Evolutionary conservation across 2,113 vertebrate genomes (phyloP).

Genomic region (Rousettus leschenaultii): DNA sequence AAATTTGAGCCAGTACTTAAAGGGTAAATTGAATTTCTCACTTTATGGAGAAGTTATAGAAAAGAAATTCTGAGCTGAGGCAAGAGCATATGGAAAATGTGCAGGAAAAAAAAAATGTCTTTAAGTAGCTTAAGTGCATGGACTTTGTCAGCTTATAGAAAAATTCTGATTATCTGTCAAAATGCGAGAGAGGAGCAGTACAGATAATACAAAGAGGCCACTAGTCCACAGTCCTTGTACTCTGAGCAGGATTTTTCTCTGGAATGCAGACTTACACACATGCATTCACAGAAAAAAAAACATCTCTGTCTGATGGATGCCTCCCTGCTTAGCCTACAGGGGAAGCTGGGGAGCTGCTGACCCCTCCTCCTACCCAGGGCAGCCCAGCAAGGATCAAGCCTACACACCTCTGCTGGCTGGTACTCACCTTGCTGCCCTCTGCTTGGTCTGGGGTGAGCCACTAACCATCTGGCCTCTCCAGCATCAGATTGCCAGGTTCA

Average conservation of each 20-base stretch:
- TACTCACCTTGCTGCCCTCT: background rate
- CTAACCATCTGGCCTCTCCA: background rate
- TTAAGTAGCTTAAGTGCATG: conserved; percentile 1
- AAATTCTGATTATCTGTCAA: conserved; percentile 28
- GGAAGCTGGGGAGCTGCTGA: background rate
- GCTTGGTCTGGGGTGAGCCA: background rate
- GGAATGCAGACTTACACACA: background rate
- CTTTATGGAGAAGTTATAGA: background rate
- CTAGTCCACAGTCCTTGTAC: background rate
- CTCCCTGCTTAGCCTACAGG: background rate
- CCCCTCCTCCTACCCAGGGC: background rate
- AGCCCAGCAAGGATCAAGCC: background rate
- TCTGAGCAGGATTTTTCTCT: background rate
- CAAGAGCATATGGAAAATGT: background rate
- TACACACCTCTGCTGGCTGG: background rate
- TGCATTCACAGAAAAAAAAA: background rate
- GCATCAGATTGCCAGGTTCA: conserved; percentile 14
- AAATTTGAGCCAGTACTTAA: conserved; percentile 25
- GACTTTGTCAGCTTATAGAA: conserved; percentile 18
- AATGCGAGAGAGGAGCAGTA: background rate
- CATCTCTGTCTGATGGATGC: background rate
- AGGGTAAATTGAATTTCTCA: conserved; percentile 26
- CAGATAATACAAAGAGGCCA: background rate
- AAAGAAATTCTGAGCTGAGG: conserved; percentile 21
- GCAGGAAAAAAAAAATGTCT: background rate